Base-by-base conservation (phyloP, 2,113 vertebrate genomes). In the Variabilichromis moorii region DNA sequence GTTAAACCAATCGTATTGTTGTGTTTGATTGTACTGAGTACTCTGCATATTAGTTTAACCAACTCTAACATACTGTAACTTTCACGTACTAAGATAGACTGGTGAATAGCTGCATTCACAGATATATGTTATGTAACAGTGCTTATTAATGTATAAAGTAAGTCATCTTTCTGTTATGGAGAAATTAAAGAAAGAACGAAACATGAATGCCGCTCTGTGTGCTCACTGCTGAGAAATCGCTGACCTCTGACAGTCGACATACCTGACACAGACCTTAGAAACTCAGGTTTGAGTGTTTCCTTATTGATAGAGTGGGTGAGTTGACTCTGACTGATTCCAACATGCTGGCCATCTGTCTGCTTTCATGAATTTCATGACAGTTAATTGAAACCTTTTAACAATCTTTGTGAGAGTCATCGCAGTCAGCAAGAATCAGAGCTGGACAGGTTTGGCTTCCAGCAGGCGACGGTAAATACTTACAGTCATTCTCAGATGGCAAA, bases 291-390 rank as follows among this genome's bases (percentile, higher is more conserved):
- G 35, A 40, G 35, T 21, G 33, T 13, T 68, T 66, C 33, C 31
- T n/a, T 37, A 37, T 66, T 66, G 61, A 66, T 13, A 19, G 19
- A 1, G 61, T 37, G 10, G 33, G 6, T 37, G 6, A 37, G 61
- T 66, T 66, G 61, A 66, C 61, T 66, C 61, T n/a, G 61, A 37
- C 5, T 66, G 59, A 63, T 33, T 63, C 28, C 59, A 19, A 19
- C 28, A 63, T 63, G 59, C 1, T 33, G 2, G 28, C 28, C 19
- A 19, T 61, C 16, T 3, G 57, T 6, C 57, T 61, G 8, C 9
- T 19, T 3, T 63, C 31, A 33, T 19, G 16, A 63, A 63, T 63
- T 19, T 33, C 28, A 35, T 33, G 59, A 33, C 17, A 63, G 31
- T 61, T 61, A 19, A 33, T 33, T n/a, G 2, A n/a, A 66, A 66